Conservation (phyloP, 1,140 invertebrate genomes). For the Macrobrachium rosenbergii region DNA sequence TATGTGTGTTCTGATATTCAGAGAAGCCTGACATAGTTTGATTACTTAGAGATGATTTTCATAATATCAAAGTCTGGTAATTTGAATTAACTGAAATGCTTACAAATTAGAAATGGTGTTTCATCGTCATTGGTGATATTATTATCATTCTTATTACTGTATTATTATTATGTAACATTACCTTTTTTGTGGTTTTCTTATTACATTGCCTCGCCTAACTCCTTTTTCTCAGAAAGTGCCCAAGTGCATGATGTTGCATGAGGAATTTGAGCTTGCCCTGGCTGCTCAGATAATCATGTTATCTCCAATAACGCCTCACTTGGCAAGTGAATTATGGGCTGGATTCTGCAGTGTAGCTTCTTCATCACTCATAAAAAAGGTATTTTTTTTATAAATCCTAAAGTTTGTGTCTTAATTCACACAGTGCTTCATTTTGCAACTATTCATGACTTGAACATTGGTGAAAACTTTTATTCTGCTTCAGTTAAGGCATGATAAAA, state of each 20-base stretch:
- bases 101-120: conserved; percentile 13
- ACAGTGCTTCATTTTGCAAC: neutral
- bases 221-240: conserved; percentile 74
- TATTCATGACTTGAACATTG: no score
- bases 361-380: conserved; percentile 36
- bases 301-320: conserved; percentile 89
- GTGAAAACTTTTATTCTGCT: no score
- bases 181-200: neutral
- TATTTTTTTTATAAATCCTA: conserved; percentile 74
- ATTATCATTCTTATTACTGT: neutral
- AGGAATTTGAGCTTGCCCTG: conserved; percentile 84
- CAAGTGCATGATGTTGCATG: conserved; percentile 76
- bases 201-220: neutral
- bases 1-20: neutral
- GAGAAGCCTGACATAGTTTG: neutral
- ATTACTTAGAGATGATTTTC: neutral
- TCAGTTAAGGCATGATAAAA: no score
- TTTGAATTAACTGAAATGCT: neutral
- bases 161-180: neutral
- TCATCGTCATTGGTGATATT: neutral
- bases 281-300: conserved; percentile 86
- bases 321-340: conserved; percentile 90
- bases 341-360: conserved; percentile 73
- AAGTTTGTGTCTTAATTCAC: conserved; percentile 73
- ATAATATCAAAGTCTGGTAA: conserved; percentile 7